Conservation (phyloP, 2,113 vertebrate genomes). For the Marmota flaviventris region DNA sequence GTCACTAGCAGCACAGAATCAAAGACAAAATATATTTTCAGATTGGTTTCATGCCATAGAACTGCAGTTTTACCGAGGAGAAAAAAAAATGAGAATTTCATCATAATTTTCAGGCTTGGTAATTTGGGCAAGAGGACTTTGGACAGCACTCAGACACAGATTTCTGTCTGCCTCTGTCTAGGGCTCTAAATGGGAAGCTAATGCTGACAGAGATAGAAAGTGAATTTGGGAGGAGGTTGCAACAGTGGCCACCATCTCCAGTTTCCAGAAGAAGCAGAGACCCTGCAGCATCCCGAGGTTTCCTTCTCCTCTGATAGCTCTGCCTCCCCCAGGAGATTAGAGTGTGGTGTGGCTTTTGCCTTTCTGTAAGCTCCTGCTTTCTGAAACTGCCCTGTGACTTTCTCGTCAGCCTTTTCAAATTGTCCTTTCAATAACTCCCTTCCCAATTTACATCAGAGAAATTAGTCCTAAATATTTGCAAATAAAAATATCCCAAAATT, state of each 20-base stretch:
- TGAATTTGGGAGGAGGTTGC: background rate
- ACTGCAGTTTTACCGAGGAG: background rate
- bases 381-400: background rate
- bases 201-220: background rate
- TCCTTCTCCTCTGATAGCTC: background rate
- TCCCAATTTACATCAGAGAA: background rate
- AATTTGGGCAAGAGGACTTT: background rate
- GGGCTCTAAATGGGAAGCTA: background rate
- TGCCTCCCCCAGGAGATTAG: background rate
- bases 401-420: background rate
- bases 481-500: background rate
- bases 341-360: background rate
- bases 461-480: background rate
- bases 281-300: background rate
- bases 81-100: background rate
- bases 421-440: background rate
- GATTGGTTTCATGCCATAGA: background rate
- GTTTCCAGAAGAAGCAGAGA: background rate
- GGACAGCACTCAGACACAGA: background rate
- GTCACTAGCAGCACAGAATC: background rate
- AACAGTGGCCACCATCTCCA: background rate
- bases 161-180: background rate
- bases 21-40: background rate
- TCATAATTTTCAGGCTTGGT: background rate
- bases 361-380: background rate